Percentiles rank a stretch among this genome's conserved stretches.
Evolutionary conservation across 2,888 invertebrate genomes (phyloP).

Genomic region (Temnothorax ravouxi): DNA sequence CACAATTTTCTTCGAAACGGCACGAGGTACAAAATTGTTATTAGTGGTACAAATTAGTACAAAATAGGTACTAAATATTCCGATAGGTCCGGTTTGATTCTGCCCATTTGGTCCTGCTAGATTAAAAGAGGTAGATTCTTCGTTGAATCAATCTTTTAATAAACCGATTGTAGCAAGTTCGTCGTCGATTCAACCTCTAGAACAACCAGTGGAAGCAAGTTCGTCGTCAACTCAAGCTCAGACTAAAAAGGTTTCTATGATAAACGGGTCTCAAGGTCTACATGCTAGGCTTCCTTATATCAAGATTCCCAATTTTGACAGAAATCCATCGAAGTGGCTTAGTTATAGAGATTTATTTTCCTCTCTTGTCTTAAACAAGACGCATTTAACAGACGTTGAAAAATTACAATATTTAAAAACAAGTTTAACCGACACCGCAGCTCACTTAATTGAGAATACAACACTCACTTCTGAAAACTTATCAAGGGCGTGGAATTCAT

Average conservation of each 20-base stretch:
- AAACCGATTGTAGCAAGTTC: too few relatives aligned
- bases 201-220: too few relatives aligned
- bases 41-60: too few relatives aligned
- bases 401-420: neutral
- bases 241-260: rapidly evolving
- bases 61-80: too few relatives aligned
- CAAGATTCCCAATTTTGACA: neutral
- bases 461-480: neutral
- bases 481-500: neutral
- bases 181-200: neutral
- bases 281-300: neutral
- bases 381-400: neutral
- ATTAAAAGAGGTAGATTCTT: too few relatives aligned
- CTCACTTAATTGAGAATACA: neutral
- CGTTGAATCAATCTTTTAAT: too few relatives aligned
- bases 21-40: too few relatives aligned
- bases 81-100: too few relatives aligned
- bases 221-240: too few relatives aligned
- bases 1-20: too few relatives aligned
- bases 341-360: neutral
- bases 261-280: too few relatives aligned
- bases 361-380: neutral
- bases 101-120: too few relatives aligned
- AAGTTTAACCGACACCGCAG: neutral
- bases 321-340: neutral